phyloP scores from a whole-genome alignment of 2,888 invertebrate genomes.

The Ophraella communa region DNA sequence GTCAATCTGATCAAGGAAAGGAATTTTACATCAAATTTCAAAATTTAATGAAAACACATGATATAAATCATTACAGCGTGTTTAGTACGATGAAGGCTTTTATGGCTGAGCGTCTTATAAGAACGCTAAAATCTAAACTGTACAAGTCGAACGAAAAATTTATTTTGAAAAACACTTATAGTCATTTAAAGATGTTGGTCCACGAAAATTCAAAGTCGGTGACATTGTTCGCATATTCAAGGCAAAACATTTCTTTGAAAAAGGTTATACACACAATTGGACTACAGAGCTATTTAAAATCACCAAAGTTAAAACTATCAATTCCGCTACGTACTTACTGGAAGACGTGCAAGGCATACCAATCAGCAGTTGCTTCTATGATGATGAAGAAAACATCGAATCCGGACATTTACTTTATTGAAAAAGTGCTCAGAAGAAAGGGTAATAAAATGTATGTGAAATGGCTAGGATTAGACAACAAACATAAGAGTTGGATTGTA shows the following conservation, averaged over 20 bases:
- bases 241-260: conserved; percentile 24
- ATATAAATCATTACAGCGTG: too few species aligned
- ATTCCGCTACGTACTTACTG: conserved; percentile 16
- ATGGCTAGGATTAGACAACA: too few species aligned
- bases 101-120: too few species aligned
- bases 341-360: conserved; percentile 5
- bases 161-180: conserved; percentile 41
- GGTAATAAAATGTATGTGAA: too few species aligned
- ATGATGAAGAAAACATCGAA: conserved; percentile 31
- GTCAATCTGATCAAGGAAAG: too few species aligned
- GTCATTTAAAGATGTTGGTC: conserved; percentile 34
- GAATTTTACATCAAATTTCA: too few species aligned
- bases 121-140: too few species aligned
- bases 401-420: conserved; percentile 44
- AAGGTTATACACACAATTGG: conserved; percentile 18
- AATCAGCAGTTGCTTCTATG: neutral
- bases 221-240: neutral
- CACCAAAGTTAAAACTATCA: conserved; percentile 7
- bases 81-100: too few species aligned
- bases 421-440: conserved; percentile 9
- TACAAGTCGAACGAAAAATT: neutral
- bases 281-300: conserved; percentile 20
- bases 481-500: too few species aligned
- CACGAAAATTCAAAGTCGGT: neutral
- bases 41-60: too few species aligned